Conservation (phyloP, 2,797 vertebrate species). For the Enteromius fasciolatus region DNA sequence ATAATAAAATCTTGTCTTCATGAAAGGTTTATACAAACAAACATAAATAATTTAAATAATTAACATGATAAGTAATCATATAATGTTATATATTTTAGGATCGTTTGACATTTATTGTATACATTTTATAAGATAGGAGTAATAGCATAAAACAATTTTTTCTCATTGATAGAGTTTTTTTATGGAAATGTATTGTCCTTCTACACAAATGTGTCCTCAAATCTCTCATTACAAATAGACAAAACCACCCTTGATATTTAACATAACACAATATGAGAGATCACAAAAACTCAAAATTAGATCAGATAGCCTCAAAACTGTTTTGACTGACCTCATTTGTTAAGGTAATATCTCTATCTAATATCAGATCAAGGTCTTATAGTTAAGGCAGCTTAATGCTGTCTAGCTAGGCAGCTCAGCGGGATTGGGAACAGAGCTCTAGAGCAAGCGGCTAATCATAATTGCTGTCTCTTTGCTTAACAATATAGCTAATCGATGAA, state of each 20-base stretch:
- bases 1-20: neutral
- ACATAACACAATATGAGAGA: neutral
- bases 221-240: neutral
- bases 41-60: neutral
- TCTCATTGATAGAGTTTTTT: neutral
- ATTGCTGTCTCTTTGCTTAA: slow-evolving; percentile 20
- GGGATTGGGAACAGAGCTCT: slow-evolving; percentile 29
- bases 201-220: neutral
- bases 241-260: neutral
- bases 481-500: slow-evolving; percentile 26
- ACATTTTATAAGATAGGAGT: neutral
- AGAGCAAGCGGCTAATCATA: neutral
- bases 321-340: neutral
- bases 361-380: neutral
- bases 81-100: neutral
- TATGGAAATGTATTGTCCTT: neutral
- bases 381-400: neutral
- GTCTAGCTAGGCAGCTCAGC: slow-evolving; percentile 18
- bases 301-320: neutral
- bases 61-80: no score
- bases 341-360: neutral
- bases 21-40: neutral
- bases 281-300: neutral
- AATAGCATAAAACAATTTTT: neutral
- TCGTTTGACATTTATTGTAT: neutral